These are phyloP conservation scores for Microcaecilia unicolor DNA, from an alignment of 2,797 vertebrate species.

Conservation along the genomic window DNA sequence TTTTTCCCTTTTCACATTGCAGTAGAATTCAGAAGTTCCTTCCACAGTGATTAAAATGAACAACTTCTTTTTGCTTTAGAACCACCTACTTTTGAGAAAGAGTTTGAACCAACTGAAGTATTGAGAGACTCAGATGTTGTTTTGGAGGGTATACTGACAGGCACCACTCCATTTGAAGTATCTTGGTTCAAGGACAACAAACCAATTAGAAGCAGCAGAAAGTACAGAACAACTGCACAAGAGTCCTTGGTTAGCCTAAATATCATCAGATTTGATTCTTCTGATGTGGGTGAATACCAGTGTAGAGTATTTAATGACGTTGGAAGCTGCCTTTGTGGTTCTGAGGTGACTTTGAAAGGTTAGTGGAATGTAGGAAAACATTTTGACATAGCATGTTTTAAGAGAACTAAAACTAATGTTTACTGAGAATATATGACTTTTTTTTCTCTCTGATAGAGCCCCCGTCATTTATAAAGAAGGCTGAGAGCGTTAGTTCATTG, in stretches of 20 bases:
- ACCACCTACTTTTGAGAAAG: constrained; percentile 79
- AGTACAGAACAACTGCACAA: constrained; percentile 76
- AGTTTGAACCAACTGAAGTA: constrained; percentile 80
- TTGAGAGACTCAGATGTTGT: constrained; percentile 85
- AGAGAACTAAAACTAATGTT: background rate
- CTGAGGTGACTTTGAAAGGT: constrained; percentile 85
- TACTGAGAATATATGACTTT: constrained; percentile 24
- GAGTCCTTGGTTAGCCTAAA: constrained; percentile 75
- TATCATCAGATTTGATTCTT: constrained; percentile 73
- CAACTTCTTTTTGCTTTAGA: constrained; percentile 62
- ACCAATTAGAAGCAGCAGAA: constrained; percentile 78
- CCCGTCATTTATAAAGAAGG: constrained; percentile 81
- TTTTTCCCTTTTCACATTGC: background rate
- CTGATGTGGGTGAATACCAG: constrained; percentile 79
- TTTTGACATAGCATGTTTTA: background rate
- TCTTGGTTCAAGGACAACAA: constrained; percentile 85
- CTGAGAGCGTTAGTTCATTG: constrained; percentile 76
- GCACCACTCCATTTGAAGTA: constrained; percentile 82
- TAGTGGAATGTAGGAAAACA: constrained; percentile 41
- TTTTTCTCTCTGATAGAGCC: constrained; percentile 68
- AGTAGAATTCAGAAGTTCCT: background rate
- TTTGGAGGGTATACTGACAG: constrained; percentile 77
- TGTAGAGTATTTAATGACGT: constrained; percentile 87
- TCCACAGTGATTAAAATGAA: constrained; percentile 20
- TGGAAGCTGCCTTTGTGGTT: constrained; percentile 75